These are phyloP conservation scores for Ischnura elegans DNA, from an alignment of 2,888 invertebrate species.

Conservation along the genomic window DNA sequence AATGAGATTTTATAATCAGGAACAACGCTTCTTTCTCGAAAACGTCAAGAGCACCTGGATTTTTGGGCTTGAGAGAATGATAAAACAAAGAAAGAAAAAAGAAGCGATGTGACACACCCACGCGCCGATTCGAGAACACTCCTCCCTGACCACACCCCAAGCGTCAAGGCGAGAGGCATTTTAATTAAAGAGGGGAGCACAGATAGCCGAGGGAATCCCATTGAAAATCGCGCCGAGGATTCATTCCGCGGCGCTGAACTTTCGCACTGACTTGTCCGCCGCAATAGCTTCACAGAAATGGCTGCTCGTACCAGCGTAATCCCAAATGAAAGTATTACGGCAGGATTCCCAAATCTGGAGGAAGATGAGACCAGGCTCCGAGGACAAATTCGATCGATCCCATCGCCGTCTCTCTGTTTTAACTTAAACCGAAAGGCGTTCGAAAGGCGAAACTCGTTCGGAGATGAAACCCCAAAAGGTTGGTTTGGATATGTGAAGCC, in stretches of 20 bases:
- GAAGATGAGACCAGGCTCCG: neutral
- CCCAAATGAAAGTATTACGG: neutral
- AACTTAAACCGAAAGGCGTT: too few relatives aligned
- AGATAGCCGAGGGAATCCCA: neutral
- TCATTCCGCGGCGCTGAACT: neutral
- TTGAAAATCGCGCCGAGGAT: neutral
- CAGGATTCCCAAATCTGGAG: neutral
- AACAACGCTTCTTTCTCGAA: too few relatives aligned
- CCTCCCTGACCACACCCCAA: conserved; percentile 7
- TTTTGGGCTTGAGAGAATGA: neutral
- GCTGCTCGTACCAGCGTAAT: neutral
- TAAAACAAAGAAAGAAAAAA: neutral
- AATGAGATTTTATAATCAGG: too few relatives aligned
- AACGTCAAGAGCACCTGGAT: neutral
- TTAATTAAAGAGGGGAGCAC: neutral
- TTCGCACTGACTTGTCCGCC: neutral
- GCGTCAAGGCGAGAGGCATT: neutral
- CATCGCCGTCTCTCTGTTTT: too few relatives aligned
- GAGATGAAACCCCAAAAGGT: too few relatives aligned
- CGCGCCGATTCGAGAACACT: neutral
- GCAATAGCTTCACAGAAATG: neutral
- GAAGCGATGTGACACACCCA: neutral
- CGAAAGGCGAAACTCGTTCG: too few relatives aligned
- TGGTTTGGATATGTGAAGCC: too few relatives aligned
- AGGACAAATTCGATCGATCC: neutral